Conservation (phyloP, 2,113 vertebrate genomes). For the Rhynchomys soricoides region DNA sequence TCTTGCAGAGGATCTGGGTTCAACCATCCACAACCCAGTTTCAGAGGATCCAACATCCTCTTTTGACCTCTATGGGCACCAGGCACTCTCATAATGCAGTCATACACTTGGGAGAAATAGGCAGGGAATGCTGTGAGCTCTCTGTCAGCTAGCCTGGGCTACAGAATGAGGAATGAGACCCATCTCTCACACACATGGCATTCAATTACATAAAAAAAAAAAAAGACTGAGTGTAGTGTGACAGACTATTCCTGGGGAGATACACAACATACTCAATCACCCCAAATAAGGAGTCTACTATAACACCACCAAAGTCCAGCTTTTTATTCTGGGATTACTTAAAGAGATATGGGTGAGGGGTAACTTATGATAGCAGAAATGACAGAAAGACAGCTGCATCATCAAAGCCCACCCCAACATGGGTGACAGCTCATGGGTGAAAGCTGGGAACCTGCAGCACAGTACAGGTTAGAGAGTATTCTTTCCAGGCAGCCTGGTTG, state of each 20-base stretch:
- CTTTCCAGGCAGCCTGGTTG: too few relatives aligned
- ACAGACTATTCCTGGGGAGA: not conserved
- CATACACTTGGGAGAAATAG: not conserved
- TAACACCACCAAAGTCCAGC: not conserved
- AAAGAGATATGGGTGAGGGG: not conserved
- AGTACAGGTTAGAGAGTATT: not conserved
- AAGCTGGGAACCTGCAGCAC: not conserved
- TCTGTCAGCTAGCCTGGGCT: not conserved
- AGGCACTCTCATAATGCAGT: not conserved
- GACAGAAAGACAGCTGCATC: not conserved
- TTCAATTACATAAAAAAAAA: too few relatives aligned
- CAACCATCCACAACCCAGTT: not conserved
- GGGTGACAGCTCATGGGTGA: not conserved
- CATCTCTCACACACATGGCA: too few relatives aligned
- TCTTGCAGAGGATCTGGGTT: not conserved
- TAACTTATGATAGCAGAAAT: not conserved
- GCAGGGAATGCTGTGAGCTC: not conserved
- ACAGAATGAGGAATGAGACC: not conserved
- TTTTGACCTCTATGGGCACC: not conserved
- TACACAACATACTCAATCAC: not conserved
- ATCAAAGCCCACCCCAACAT: not conserved
- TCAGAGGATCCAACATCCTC: not conserved
- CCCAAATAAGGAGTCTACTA: not conserved
- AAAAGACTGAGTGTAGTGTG: too few relatives aligned
- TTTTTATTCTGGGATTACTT: not conserved